Evolutionary conservation across 1,140 invertebrate species (phyloP).

Genomic region (Oryctes rhinoceros): DNA sequence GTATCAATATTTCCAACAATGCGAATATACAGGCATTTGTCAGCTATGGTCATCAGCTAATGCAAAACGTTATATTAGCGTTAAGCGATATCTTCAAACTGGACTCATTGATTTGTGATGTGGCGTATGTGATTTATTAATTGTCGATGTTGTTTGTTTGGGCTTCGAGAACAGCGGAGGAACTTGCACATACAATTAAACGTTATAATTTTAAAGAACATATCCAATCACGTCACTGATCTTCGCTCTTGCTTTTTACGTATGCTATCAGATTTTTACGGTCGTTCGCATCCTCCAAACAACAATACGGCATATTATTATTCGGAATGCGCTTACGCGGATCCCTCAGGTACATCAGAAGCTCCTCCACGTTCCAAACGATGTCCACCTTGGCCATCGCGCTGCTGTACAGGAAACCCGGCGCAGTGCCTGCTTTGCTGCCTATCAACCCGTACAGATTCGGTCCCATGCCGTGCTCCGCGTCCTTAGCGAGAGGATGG

Average conservation of each 20-base stretch:
- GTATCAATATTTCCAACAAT: no score
- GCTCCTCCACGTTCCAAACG: not conserved
- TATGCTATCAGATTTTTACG: not conserved
- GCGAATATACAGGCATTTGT: no score
- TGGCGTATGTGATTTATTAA: no score
- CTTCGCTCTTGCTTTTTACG: not conserved
- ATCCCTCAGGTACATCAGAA: not conserved
- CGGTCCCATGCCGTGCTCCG: not conserved
- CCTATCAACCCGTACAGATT: not conserved
- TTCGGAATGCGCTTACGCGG: not conserved
- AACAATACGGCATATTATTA: slow-evolving; percentile 1
- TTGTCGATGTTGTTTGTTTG: no score
- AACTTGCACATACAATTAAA: no score
- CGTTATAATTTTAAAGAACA: no score
- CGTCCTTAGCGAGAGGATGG: not conserved
- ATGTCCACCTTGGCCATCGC: not conserved
- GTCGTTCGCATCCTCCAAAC: not conserved
- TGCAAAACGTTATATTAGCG: no score
- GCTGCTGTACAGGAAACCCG: not conserved
- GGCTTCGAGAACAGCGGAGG: no score
- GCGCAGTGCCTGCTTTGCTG: not conserved
- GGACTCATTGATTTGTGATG: no score
- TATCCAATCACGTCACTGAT: no score
- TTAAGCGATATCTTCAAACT: no score
- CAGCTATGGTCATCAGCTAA: no score